phyloP scores from a whole-genome alignment of 1,140 invertebrate genomes.

The Diprion similis region DNA sequence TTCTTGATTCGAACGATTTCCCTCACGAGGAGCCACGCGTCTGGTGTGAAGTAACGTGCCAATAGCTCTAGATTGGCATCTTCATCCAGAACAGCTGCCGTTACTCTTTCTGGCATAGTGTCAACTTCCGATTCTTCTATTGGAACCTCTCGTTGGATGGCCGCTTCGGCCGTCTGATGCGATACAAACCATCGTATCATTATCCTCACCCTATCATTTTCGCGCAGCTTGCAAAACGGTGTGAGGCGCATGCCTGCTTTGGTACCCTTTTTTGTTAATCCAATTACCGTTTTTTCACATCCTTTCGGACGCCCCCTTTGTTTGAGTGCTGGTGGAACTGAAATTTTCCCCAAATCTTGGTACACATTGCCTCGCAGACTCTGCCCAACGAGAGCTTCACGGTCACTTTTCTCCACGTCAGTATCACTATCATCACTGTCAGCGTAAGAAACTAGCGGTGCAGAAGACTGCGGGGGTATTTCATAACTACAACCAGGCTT shows the following conservation, averaged over 20 bases:
- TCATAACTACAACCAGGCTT: too few relatives aligned
- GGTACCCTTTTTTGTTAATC: conserved; percentile 12
- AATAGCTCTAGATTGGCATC: conserved; percentile 14
- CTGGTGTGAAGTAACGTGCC: conserved; percentile 18
- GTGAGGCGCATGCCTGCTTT: background rate
- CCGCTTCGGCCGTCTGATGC: background rate
- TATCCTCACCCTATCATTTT: background rate
- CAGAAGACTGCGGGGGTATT: too few relatives aligned
- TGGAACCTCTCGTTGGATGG: background rate
- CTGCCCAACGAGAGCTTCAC: too few relatives aligned
- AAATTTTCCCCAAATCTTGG: conserved; percentile 9
- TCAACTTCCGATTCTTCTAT: conserved; percentile 8
- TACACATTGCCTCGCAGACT: too few relatives aligned
- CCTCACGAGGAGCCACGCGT: conserved; percentile 12
- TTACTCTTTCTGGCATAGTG: background rate
- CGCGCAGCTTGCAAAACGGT: conserved; percentile 13
- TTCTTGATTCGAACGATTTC: conserved; percentile 9
- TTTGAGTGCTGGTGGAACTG: conserved; percentile 17
- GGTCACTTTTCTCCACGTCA: too few relatives aligned
- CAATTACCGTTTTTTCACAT: conserved; percentile 19
- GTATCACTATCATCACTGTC: too few relatives aligned
- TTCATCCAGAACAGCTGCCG: conserved; percentile 19
- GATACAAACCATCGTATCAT: conserved; percentile 19
- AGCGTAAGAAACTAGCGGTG: too few relatives aligned
- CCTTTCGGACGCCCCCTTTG: conserved; percentile 22